phyloP scores from a whole-genome alignment of 2,113 vertebrate genomes.

The Cercopithecus mona region DNA sequence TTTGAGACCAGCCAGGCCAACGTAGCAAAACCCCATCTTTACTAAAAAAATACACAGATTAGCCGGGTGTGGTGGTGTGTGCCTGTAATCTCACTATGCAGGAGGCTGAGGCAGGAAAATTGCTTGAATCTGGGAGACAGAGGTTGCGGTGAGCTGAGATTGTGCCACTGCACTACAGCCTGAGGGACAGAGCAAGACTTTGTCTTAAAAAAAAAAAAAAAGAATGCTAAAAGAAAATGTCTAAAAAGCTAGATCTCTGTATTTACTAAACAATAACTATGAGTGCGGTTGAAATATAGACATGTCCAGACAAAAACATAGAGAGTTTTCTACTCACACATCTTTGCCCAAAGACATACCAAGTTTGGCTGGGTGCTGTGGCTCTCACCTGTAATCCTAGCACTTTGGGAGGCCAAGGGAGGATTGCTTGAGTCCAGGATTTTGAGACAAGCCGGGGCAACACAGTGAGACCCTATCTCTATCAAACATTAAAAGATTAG shows the following conservation, averaged over 20 bases:
- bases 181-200: too few species aligned
- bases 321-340: neutral
- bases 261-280: neutral
- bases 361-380: neutral
- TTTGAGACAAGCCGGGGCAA: neutral
- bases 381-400: neutral
- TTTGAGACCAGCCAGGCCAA: too few species aligned
- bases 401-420: neutral
- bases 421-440: neutral
- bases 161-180: too few species aligned
- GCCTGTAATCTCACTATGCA: too few species aligned
- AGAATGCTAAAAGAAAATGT: neutral
- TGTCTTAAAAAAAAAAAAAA: too few species aligned
- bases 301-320: neutral
- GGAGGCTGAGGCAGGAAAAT: too few species aligned
- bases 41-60: too few species aligned
- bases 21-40: too few species aligned
- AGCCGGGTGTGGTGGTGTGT: too few species aligned
- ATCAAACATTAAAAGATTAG: neutral
- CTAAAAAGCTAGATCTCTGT: neutral
- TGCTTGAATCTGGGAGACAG: too few species aligned
- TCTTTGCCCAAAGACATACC: neutral
- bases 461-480: neutral
- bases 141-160: too few species aligned
- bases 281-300: neutral